Evolutionary conservation across 2,113 vertebrate genomes (phyloP).

Genomic region (Boulengeromyrus knoepffleri): DNA sequence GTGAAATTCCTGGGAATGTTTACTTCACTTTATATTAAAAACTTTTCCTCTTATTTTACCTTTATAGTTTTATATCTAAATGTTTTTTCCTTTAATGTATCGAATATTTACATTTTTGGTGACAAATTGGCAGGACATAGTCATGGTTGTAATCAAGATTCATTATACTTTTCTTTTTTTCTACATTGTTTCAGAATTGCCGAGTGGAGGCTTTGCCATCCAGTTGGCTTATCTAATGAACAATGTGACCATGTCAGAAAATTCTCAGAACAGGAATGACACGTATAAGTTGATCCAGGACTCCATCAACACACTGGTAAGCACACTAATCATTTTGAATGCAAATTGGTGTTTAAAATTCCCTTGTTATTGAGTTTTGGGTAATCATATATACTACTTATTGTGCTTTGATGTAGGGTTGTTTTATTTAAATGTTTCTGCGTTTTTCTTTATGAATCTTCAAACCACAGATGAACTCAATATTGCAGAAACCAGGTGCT

Average conservation of each 20-base stretch:
- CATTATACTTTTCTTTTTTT: not conserved
- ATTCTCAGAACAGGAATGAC: not conserved
- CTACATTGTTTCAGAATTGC: not conserved
- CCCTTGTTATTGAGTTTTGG: not conserved
- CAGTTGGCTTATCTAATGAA: not conserved
- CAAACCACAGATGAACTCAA: not conserved
- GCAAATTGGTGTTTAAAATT: not conserved
- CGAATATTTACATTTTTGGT: not conserved
- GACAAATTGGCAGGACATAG: not conserved
- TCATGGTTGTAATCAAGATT: not conserved
- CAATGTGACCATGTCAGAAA: not conserved
- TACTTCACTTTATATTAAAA: not conserved
- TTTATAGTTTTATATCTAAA: not conserved
- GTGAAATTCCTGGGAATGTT: not conserved
- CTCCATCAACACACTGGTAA: not conserved
- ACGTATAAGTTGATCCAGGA: not conserved
- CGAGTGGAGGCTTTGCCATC: not conserved
- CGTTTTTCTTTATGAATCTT: not conserved
- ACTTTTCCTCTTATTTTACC: not conserved
- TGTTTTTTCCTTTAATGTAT: not conserved
- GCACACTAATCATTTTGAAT: not conserved
- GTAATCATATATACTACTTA: not conserved
- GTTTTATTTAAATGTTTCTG: not conserved
- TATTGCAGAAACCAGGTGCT: not conserved
- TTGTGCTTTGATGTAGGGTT: not conserved